Conservation (phyloP, 2,113 vertebrate genomes). For the Nipponia nippon region DNA sequence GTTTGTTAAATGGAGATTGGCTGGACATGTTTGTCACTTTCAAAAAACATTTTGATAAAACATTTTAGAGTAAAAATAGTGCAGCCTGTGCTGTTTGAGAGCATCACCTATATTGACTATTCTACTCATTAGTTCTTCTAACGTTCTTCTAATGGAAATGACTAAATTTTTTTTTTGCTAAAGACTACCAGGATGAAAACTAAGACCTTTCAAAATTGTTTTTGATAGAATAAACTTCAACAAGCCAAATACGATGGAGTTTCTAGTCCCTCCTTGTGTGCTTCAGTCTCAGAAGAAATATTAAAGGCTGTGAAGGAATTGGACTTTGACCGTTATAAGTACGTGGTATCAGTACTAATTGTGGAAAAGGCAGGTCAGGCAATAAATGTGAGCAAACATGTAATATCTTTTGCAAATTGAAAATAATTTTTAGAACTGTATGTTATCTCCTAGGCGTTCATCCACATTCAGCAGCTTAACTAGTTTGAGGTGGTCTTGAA, state of each 20-base stretch:
- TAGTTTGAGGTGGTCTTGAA: background rate
- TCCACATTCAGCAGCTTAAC: background rate
- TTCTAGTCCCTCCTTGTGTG: slow-evolving; percentile 55
- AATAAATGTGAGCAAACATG: slow-evolving; percentile 67
- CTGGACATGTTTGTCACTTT: background rate
- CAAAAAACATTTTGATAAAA: background rate
- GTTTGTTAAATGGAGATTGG: background rate
- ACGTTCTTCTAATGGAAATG: background rate
- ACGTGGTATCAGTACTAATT: slow-evolving; percentile 69
- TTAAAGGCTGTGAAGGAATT: slow-evolving; percentile 67
- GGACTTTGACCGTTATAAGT: slow-evolving; percentile 71
- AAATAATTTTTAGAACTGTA: background rate
- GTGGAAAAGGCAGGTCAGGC: slow-evolving; percentile 75
- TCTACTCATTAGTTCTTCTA: background rate
- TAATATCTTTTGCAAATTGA: background rate
- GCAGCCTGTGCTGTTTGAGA: background rate
- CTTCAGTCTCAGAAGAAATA: slow-evolving; percentile 71
- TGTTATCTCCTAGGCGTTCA: background rate
- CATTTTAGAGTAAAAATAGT: background rate
- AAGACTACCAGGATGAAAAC: background rate
- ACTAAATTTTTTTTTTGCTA: background rate
- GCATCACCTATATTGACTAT: background rate
- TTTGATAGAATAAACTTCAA: slow-evolving; percentile 70
- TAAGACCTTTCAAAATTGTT: slow-evolving; percentile 9
- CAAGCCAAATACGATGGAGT: slow-evolving; percentile 42